Evolutionary conservation across 2,113 vertebrate species (phyloP), one percentile per base, ranked within the genome.

Genomic region (Phylloscopus trochilus): DNA sequence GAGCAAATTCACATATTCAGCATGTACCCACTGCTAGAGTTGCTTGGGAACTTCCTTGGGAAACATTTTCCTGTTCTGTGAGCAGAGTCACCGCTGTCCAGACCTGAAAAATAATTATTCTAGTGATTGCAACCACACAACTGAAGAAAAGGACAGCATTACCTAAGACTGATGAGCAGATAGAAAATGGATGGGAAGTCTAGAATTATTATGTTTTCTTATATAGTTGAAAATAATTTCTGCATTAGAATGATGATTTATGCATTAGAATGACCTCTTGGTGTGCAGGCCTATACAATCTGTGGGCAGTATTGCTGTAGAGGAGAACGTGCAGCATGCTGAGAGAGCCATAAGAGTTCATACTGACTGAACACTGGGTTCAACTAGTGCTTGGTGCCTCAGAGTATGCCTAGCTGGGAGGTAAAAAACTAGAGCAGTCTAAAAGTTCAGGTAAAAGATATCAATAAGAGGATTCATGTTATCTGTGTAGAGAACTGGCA

Each of bases 1-100:
- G 72, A 83, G 79, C 5, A 94, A 72, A 83, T 83, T 94, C 70
- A 66, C 8, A 35, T 60, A 62, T 79, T 93, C 58, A 83, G 53
- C 24, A 30, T 33, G 23, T 37, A 80, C 5, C 9, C n/a, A 33
- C 9, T 28, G 21, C 26, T 77, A 33, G 20, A 63, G 6, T 35
- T 78, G n/a, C 24, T 68, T 56, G 23, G 14, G 13, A 83, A 35
- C 7, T 41, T 72, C 39, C 13, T 21, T 83, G 31, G n/a, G 60
- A 96, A 89, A 91, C 0, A 46, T 31, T 59, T 89, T 67, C 33
- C 19, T 51, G 7, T 2, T 67, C 23, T 68, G 11, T 56, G 13
- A 84, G 44, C 4, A 28, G 41, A 58, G 18, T 31, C 27, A 24
- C 39, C 59, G 11, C 28, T 59, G 9, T 15, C 28, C 18, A 67